Evolutionary conservation across 2,797 vertebrate species (phyloP), one percentile per base, ranked within the genome.

Genomic region (Melanotaenia parkinsoni): DNA sequence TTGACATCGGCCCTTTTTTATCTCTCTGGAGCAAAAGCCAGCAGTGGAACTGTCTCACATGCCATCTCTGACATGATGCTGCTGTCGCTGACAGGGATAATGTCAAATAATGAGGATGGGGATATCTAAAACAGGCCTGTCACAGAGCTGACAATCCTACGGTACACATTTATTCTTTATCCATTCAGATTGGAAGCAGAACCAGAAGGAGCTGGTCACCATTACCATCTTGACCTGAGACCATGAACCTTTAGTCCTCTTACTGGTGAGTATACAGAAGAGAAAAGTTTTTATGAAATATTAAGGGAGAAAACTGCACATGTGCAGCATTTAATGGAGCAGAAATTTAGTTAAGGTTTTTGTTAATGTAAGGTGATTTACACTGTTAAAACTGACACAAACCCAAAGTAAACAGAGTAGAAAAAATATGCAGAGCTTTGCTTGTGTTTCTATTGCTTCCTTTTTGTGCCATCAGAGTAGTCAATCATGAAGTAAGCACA

Each of bases 401-500:
- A 70, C 66, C 66, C 5, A 45, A 8, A 18, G 12, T 13, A 64
- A 66, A 66, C 33, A 50, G 33, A 47, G 12, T 8, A 40, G 20
- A 70, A 72, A 66, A 28, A 56, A 53, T 50, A 67, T 45, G 54
- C 37, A 70, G 71, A 73, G 70, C 63, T 67, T 59, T 50, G 50
- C 57, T 33, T 82, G 76, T 77, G 77, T 86, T 80, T 14, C 13
- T 56, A 0, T 60, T 62, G 60, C 58, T 74, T 47, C 40, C 65
- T 74, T 81, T 70, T 78, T 73, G 67, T 81, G 61, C 78, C 16
- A 58, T 45, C 50, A 47, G 57, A 67, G 33, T 20, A 82, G 86
- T 92, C 65, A 84, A 86, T 92, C 80, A 88, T 89, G 82, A 81
- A 79, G 80, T 85, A 35, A 71, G 67, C 53, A 91, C 90, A 92